phyloP scores from a whole-genome alignment of 2,797 vertebrate genomes.

The Graptemys geographica region DNA sequence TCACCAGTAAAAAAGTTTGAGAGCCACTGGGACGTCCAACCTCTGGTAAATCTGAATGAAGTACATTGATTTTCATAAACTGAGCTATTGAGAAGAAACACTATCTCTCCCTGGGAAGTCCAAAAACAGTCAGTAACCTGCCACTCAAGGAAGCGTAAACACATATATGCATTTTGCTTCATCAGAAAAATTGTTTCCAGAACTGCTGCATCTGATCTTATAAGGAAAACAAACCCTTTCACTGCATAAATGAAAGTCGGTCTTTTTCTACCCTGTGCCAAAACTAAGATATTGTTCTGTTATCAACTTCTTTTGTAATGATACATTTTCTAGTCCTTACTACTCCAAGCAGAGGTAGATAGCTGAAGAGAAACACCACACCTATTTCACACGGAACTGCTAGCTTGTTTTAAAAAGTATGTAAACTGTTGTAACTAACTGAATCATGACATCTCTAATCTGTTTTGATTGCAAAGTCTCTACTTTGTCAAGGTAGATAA shows the following conservation, averaged over 20 bases:
- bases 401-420: neutral
- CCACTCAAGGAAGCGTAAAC: neutral
- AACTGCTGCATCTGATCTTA: neutral
- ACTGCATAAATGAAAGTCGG: neutral
- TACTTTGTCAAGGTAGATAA: neutral
- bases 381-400: neutral
- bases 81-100: neutral
- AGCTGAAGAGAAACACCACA: neutral
- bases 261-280: neutral
- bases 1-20: no score
- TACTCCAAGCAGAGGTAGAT: neutral
- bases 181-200: neutral
- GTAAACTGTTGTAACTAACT: fast-evolving
- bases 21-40: neutral
- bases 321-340: neutral
- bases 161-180: neutral
- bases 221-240: neutral
- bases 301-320: neutral
- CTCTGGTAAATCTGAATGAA: neutral
- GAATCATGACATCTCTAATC: neutral
- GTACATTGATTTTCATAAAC: neutral
- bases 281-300: neutral
- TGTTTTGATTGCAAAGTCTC: neutral
- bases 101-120: neutral
- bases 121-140: neutral